A percentile compares a stretch with the other conserved stretches of the same genome.
phyloP scores from a whole-genome alignment of 2,888 invertebrate genomes.

The Notocelia uddmanniana region DNA sequence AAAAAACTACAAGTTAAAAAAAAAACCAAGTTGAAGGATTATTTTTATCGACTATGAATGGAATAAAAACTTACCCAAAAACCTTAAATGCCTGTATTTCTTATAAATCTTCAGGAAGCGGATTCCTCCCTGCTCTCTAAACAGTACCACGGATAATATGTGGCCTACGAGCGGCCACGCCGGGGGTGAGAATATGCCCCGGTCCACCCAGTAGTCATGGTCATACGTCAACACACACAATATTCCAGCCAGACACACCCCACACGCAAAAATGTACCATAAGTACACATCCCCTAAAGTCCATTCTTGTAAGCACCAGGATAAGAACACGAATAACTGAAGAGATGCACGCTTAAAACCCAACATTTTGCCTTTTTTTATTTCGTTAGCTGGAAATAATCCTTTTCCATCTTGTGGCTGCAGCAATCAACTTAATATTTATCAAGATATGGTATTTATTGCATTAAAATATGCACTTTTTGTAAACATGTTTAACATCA shows the following conservation, averaged over 20 bases:
- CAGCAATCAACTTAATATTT: not conserved
- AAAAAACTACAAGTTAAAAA: too few species aligned
- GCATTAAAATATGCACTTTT: not conserved
- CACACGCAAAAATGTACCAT: slow-evolving; percentile 62
- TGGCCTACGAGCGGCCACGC: slow-evolving; percentile 77
- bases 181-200: slow-evolving; percentile 76
- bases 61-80: slow-evolving; percentile 64
- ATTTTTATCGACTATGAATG: too few species aligned
- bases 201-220: slow-evolving; percentile 75
- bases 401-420: slow-evolving; percentile 41
- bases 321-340: slow-evolving; percentile 61
- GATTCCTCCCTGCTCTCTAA: slow-evolving; percentile 79
- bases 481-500: slow-evolving; percentile 2
- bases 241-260: slow-evolving; percentile 55
- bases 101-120: slow-evolving; percentile 79
- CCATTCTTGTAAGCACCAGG: slow-evolving; percentile 67
- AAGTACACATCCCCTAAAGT: slow-evolving; percentile 64
- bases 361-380: slow-evolving; percentile 66
- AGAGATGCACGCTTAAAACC: slow-evolving; percentile 71
- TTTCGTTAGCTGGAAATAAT: slow-evolving; percentile 40
- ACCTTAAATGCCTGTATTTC: slow-evolving; percentile 66
- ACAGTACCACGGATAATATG: slow-evolving; percentile 71
- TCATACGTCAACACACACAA: slow-evolving; percentile 72
- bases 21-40: too few species aligned
- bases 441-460: not conserved